phyloP scores from a whole-genome alignment of 2,888 invertebrate genomes.

The Leptopterna dolabrata region DNA sequence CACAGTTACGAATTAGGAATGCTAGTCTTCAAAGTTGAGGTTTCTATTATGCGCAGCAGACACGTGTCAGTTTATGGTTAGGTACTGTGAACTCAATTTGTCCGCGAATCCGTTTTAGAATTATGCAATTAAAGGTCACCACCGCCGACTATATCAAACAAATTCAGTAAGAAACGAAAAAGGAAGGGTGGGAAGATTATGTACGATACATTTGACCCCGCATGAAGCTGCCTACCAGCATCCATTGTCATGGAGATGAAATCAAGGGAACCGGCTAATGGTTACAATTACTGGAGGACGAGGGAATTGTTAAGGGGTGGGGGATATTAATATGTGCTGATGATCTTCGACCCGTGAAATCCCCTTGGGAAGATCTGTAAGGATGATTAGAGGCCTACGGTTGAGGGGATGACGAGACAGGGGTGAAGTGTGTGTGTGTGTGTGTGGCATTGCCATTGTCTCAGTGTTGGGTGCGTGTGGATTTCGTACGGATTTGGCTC shows the following conservation, averaged over 20 bases:
- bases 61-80: no score
- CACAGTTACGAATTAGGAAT: no score
- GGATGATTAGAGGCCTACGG: slow-evolving; percentile 15
- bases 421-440: neutral
- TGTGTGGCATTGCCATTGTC: neutral
- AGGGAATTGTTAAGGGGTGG: neutral
- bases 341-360: slow-evolving; percentile 31
- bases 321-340: slow-evolving; percentile 41
- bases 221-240: slow-evolving; percentile 2
- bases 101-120: no score
- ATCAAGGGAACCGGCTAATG: slow-evolving; percentile 22
- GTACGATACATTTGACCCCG: slow-evolving; percentile 21
- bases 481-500: neutral
- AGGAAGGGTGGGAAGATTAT: neutral
- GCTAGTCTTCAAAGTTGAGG: no score
- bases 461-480: neutral
- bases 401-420: neutral
- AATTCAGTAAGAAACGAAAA: neutral
- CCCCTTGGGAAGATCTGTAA: slow-evolving; percentile 36
- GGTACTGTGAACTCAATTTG: no score
- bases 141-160: no score
- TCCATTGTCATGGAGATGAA: slow-evolving; percentile 27
- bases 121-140: no score
- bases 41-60: no score
- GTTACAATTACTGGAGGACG: slow-evolving; percentile 11